Conservation (phyloP, 2,888 invertebrate genomes). For the Stenurella melanura region DNA sequence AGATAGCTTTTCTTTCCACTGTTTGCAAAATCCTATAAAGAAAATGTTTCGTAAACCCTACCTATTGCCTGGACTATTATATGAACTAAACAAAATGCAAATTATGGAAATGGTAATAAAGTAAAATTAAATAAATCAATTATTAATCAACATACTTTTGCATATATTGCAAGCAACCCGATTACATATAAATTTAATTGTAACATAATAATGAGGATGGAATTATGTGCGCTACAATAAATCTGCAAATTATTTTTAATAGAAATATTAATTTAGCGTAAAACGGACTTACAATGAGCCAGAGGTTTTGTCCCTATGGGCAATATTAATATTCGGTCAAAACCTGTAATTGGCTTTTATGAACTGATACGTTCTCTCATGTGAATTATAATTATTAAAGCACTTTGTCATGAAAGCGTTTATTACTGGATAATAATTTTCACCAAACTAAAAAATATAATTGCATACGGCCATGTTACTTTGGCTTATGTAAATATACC, state of each 20-base stretch:
- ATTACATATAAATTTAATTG: slow-evolving; percentile 40
- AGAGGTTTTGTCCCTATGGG: slow-evolving; percentile 27
- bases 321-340: slow-evolving; percentile 48
- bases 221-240: slow-evolving; percentile 37
- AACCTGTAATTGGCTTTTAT: slow-evolving; percentile 48
- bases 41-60: too few species aligned
- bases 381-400: slow-evolving; percentile 35
- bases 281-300: slow-evolving; percentile 30
- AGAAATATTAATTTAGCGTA: slow-evolving; percentile 44
- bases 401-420: slow-evolving; percentile 34
- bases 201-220: slow-evolving; percentile 38
- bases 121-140: slow-evolving; percentile 33
- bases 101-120: slow-evolving; percentile 9
- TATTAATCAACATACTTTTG: slow-evolving; percentile 38
- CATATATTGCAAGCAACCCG: slow-evolving; percentile 13
- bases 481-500: background rate
- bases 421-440: slow-evolving; percentile 25
- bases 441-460: slow-evolving; percentile 9
- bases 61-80: too few species aligned
- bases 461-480: background rate
- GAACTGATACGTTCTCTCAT: slow-evolving; percentile 45
- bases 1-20: too few species aligned
- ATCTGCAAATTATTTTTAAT: slow-evolving; percentile 45
- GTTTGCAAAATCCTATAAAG: too few species aligned
- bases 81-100: slow-evolving; percentile 10